Conservation (phyloP, 2,113 vertebrate species). For the Tamias sibiricus region DNA sequence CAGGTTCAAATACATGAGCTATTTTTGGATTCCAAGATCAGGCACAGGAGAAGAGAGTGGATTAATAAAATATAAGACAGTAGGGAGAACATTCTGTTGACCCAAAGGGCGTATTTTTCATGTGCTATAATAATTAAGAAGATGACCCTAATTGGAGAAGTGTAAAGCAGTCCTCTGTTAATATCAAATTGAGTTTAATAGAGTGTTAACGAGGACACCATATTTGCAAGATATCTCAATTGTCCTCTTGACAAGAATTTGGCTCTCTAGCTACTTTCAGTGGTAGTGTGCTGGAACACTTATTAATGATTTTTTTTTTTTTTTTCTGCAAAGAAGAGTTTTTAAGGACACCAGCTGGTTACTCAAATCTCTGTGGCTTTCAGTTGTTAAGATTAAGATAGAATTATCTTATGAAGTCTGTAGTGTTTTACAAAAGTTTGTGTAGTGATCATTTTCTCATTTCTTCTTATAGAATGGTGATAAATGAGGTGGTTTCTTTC, state of each 20-base stretch:
- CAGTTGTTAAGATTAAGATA: background rate
- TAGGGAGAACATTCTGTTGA: conserved; percentile 39
- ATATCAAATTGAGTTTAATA: conserved; percentile 50
- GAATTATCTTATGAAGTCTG: background rate
- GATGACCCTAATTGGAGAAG: conserved; percentile 34
- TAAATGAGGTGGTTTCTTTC: background rate
- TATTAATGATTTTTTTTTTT: conserved; percentile 24
- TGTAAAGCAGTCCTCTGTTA: conserved; percentile 48
- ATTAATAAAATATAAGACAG: conserved; percentile 64
- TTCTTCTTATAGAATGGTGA: background rate
- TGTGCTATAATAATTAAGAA: conserved; percentile 45
- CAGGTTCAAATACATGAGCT: conserved; percentile 17
- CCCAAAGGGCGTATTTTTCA: background rate
- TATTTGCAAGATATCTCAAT: background rate
- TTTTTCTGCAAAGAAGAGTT: background rate
- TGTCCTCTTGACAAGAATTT: conserved; percentile 48
- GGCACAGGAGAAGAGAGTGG: background rate
- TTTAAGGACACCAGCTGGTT: background rate
- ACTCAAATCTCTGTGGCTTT: background rate
- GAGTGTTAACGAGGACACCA: conserved; percentile 46
- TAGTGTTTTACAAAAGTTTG: background rate
- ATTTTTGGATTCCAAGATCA: conserved; percentile 61
- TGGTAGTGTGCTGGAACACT: conserved; percentile 8
- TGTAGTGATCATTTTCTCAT: background rate
- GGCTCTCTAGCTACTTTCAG: background rate